phyloP scores from a whole-genome alignment of 2,888 invertebrate species.

The Neria commutata region DNA sequence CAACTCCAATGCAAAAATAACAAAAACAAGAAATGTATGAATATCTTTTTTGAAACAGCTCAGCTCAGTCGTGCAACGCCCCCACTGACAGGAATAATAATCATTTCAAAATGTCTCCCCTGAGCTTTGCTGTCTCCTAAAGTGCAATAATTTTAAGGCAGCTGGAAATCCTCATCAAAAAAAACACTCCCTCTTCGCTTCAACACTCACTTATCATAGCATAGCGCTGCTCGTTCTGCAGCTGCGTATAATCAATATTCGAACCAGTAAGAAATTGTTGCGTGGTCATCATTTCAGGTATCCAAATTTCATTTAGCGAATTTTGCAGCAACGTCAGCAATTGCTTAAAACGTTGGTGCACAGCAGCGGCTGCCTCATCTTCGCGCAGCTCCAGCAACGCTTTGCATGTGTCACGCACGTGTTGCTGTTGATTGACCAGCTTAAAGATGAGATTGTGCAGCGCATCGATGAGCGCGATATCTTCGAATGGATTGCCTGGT shows the following conservation, averaged over 20 bases:
- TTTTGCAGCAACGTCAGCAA: conserved; percentile 46
- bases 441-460: conserved; percentile 70
- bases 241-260: conserved; percentile 54
- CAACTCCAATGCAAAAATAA: too few relatives aligned
- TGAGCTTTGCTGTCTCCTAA: too few relatives aligned
- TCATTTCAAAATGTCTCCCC: too few relatives aligned
- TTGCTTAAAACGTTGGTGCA: conserved; percentile 60
- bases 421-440: conserved; percentile 66
- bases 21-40: too few relatives aligned
- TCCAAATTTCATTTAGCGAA: conserved; percentile 59
- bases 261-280: conserved; percentile 51
- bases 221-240: conserved; percentile 58
- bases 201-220: conserved; percentile 56
- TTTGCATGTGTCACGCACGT: conserved; percentile 65
- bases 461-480: conserved; percentile 78
- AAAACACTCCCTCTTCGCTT: neutral
- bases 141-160: too few relatives aligned
- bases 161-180: too few relatives aligned
- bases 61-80: too few relatives aligned
- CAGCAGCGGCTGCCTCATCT: conserved; percentile 61
- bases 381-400: conserved; percentile 62
- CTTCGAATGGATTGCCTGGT: conserved; percentile 88
- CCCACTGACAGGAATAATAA: too few relatives aligned
- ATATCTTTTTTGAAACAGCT: too few relatives aligned
- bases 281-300: conserved; percentile 50